Percentiles rank a stretch among this genome's conserved stretches.
Conservation (phyloP, 1,140 invertebrate genomes). For the Ceratina australensis region DNA sequence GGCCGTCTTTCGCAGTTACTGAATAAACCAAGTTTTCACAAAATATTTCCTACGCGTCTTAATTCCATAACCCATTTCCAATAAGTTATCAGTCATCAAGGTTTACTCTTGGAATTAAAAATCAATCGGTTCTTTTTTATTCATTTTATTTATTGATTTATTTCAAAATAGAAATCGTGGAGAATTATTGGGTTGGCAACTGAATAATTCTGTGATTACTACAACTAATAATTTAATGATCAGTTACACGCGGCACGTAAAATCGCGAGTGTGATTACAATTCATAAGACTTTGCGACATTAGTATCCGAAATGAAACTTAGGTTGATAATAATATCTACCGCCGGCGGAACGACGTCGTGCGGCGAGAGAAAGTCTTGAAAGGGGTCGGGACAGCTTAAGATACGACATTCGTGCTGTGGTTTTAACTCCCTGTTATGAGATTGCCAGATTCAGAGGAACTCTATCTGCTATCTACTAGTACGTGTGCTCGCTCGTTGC, state of each 20-base stretch:
- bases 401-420: conserved; percentile 79
- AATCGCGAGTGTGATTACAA: neutral
- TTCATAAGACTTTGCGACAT: neutral
- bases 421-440: conserved; percentile 80
- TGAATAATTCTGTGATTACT: too few species aligned
- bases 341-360: conserved; percentile 27
- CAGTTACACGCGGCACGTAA: neutral
- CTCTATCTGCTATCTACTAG: conserved; percentile 47
- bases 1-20: too few species aligned
- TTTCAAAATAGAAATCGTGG: too few species aligned
- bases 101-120: too few species aligned
- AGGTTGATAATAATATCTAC: conserved; percentile 78
- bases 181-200: too few species aligned
- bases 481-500: conserved; percentile 23
- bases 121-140: too few species aligned
- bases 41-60: too few species aligned
- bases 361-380: conserved; percentile 28
- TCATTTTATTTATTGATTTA: too few species aligned
- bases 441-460: conserved; percentile 75
- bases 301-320: conserved; percentile 71
- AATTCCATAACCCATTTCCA: too few species aligned
- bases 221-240: too few species aligned
- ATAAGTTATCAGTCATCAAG: too few species aligned
- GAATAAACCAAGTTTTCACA: too few species aligned
- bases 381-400: conserved; percentile 68